phyloP scores from a whole-genome alignment of 2,113 vertebrate genomes.

The Paratilapia polleni region DNA sequence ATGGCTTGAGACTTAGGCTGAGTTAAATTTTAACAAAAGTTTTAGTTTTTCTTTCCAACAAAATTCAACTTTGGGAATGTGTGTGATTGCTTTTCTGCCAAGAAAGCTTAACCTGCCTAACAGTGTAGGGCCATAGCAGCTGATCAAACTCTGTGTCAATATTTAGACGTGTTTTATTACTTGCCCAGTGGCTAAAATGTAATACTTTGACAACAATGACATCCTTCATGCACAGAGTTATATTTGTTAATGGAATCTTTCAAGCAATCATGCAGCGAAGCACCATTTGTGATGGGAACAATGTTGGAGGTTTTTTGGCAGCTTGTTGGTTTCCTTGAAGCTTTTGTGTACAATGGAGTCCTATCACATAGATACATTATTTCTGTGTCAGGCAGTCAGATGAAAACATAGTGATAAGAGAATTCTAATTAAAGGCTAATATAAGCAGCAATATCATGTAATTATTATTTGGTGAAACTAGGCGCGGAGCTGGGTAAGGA shows the following conservation, averaged over 20 bases:
- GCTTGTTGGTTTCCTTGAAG: slow-evolving; percentile 17
- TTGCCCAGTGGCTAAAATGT: slow-evolving; percentile 70
- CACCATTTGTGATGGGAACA: slow-evolving; percentile 40
- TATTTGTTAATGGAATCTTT: slow-evolving; percentile 60
- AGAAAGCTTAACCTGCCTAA: slow-evolving; percentile 58
- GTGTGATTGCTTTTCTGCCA: slow-evolving; percentile 38
- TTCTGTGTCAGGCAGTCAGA: slow-evolving; percentile 29
- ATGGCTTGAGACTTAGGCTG: background rate
- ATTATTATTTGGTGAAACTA: background rate
- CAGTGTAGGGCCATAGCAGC: slow-evolving; percentile 53
- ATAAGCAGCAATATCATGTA: background rate
- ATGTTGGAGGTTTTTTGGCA: slow-evolving; percentile 46
- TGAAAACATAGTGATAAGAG: slow-evolving; percentile 10
- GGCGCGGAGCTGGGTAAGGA: background rate
- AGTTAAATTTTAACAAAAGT: slow-evolving; percentile 3
- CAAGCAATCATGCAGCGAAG: slow-evolving; percentile 24
- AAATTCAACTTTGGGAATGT: background rate
- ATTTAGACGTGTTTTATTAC: slow-evolving; percentile 67
- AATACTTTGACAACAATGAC: slow-evolving; percentile 67
- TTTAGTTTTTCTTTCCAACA: background rate
- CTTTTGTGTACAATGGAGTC: slow-evolving; percentile 14
- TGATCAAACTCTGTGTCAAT: slow-evolving; percentile 64
- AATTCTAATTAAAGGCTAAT: slow-evolving; percentile 31
- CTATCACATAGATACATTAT: slow-evolving; percentile 5
- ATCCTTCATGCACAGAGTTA: slow-evolving; percentile 35